These are phyloP conservation scores for Pygmarrhopalites habei DNA, from an alignment of 1,140 invertebrate genomes.

Conservation along the genomic window DNA sequence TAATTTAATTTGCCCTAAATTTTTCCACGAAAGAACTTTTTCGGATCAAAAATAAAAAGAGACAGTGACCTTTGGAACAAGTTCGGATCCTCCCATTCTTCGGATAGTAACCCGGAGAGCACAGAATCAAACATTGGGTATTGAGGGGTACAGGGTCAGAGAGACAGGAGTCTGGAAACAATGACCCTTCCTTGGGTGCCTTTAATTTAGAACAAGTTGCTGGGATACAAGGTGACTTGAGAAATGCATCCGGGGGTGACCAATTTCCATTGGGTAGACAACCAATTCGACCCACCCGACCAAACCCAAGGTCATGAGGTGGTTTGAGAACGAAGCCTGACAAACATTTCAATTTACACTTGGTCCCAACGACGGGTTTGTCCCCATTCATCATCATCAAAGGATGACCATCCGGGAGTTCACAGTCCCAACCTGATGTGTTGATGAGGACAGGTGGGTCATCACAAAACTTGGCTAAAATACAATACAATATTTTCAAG, in stretches of 20 bases:
- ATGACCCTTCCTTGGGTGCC: slow-evolving; percentile 34
- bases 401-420: slow-evolving; percentile 49
- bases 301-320: slow-evolving; percentile 1
- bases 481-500: too few species aligned
- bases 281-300: slow-evolving; percentile 5
- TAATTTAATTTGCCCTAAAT: too few species aligned
- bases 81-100: slow-evolving; percentile 39
- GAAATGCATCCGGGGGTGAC: slow-evolving; percentile 13
- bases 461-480: slow-evolving; percentile 29
- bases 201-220: slow-evolving; percentile 33
- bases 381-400: slow-evolving; percentile 1
- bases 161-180: slow-evolving; percentile 37
- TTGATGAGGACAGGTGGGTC: slow-evolving; percentile 40
- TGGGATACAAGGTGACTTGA: slow-evolving; percentile 22
- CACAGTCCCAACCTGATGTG: slow-evolving; percentile 53
- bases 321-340: slow-evolving; percentile 20
- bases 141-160: slow-evolving; percentile 35
- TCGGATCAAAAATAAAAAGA: too few species aligned
- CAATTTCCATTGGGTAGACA: slow-evolving; percentile 28
- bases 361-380: slow-evolving; percentile 21
- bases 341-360: slow-evolving; percentile 33
- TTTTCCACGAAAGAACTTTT: too few species aligned
- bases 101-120: slow-evolving; percentile 35
- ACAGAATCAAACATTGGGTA: slow-evolving; percentile 38
- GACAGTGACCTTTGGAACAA: slow-evolving; percentile 38